Evolutionary conservation across 1,140 invertebrate genomes (phyloP).

Genomic region (Tyrophagus putrescentiae): DNA sequence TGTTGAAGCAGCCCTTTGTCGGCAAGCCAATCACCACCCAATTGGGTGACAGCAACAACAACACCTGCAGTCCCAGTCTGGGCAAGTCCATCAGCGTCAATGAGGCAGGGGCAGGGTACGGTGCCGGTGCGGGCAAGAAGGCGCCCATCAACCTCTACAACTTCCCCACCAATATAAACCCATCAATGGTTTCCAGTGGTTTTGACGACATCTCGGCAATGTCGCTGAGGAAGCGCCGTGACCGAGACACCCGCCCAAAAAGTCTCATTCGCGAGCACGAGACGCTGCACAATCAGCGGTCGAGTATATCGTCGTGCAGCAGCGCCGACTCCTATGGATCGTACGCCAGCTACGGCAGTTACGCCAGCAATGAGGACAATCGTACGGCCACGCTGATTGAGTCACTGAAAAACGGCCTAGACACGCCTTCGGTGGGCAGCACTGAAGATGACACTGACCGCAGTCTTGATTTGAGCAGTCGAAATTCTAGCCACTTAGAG

Average conservation of each 20-base stretch:
- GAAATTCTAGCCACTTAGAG: slow-evolving; percentile 8
- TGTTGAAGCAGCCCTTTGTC: background rate
- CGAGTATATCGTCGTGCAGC: slow-evolving; percentile 23
- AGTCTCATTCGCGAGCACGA: slow-evolving; percentile 31
- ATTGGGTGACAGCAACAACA: background rate
- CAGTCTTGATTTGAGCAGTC: slow-evolving; percentile 6
- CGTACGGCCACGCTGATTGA: slow-evolving; percentile 15
- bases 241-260: slow-evolving; percentile 23
- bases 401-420: slow-evolving; percentile 19
- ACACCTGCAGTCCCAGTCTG: too few species aligned
- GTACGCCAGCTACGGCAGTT: slow-evolving; percentile 20
- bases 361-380: slow-evolving; percentile 21
- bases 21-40: background rate
- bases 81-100: too few species aligned
- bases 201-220: slow-evolving; percentile 25
- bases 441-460: slow-evolving; percentile 13
- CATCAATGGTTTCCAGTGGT: slow-evolving; percentile 14
- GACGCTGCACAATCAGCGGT: slow-evolving; percentile 39
- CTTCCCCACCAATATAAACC: slow-evolving; percentile 1
- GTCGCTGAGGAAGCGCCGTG: slow-evolving; percentile 20
- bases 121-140: slow-evolving; percentile 11
- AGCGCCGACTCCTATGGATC: slow-evolving; percentile 20
- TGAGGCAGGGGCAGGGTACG: background rate
- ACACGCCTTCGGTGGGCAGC: slow-evolving; percentile 9
- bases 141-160: background rate